phyloP scores from a whole-genome alignment of 2,113 vertebrate species.

The Pholis gunnellus region DNA sequence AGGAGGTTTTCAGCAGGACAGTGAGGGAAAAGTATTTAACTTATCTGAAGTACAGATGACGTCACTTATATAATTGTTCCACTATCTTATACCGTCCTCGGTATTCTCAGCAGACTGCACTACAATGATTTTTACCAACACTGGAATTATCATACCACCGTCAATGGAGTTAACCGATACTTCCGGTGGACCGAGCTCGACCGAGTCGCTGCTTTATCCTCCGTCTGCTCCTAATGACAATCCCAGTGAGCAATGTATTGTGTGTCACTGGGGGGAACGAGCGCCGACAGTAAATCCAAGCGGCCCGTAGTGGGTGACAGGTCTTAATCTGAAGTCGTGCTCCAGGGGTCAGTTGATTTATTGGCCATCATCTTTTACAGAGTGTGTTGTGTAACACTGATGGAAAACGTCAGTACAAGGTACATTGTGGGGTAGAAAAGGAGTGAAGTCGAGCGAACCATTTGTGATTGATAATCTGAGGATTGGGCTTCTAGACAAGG shows the following conservation, averaged over 20 bases:
- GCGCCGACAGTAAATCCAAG: conserved; percentile 62
- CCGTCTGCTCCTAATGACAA: conserved; percentile 40
- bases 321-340: conserved; percentile 70
- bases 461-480: conserved; percentile 64
- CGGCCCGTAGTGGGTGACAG: conserved; percentile 47
- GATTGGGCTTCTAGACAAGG: conserved; percentile 56
- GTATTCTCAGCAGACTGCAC: conserved; percentile 13
- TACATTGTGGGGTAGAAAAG: conserved; percentile 32
- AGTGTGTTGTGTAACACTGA: conserved; percentile 66
- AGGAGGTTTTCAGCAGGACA: conserved; percentile 8
- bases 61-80: conserved; percentile 21
- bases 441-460: conserved; percentile 33
- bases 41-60: conserved; percentile 27
- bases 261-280: conserved; percentile 25
- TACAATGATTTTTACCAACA: conserved; percentile 11
- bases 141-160: conserved; percentile 6
- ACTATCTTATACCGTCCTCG: background rate
- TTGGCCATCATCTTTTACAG: conserved; percentile 67
- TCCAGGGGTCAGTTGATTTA: conserved; percentile 74
- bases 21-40: conserved; percentile 24
- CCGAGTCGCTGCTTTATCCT: background rate
- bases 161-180: conserved; percentile 32
- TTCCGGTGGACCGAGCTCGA: conserved; percentile 18
- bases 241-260: conserved; percentile 34
- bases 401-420: conserved; percentile 62